Conservation (phyloP, 2,888 invertebrate genomes). For the Chrysotoxum bicinctum region DNA sequence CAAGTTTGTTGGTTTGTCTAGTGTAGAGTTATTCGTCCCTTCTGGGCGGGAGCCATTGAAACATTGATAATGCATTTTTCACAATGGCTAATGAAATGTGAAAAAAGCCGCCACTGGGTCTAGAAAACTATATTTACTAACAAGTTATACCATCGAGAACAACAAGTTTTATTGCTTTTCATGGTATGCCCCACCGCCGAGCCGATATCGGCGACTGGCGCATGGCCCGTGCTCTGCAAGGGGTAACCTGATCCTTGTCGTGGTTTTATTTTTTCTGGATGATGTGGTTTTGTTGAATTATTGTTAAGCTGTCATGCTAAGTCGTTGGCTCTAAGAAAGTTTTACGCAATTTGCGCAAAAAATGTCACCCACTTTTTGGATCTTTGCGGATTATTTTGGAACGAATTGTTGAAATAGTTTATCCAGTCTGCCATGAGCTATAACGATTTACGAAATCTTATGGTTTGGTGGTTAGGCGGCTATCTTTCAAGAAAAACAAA, state of each 20-base stretch:
- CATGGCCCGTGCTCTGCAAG: constrained; percentile 52
- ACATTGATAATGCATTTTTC: constrained; percentile 32
- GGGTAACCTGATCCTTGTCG: constrained; percentile 38
- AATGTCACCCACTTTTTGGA: constrained; percentile 40
- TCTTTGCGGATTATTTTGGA: constrained; percentile 8
- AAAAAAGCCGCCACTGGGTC: constrained; percentile 52
- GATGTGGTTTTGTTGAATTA: constrained; percentile 42
- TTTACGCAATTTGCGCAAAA: constrained; percentile 38
- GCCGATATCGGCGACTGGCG: background rate
- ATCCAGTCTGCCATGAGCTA: background rate
- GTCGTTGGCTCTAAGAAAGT: constrained; percentile 43
- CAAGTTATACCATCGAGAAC: constrained; percentile 20
- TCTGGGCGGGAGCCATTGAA: constrained; percentile 3
- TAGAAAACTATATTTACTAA: constrained; percentile 12
- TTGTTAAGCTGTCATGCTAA: constrained; percentile 29
- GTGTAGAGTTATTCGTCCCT: constrained; percentile 10
- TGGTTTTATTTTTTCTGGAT: constrained; percentile 30
- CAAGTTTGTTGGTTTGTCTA: background rate
- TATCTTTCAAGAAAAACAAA: background rate
- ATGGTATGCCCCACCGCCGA: background rate
- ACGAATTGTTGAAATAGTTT: constrained; percentile 44
- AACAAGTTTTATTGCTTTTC: background rate
- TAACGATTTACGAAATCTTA: constrained; percentile 16
- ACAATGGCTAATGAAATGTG: constrained; percentile 40
- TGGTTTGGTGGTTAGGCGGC: constrained; percentile 42